These are phyloP conservation scores for Yponomeuta cagnagella DNA, from an alignment of 2,888 invertebrate genomes.

Conservation along the genomic window DNA sequence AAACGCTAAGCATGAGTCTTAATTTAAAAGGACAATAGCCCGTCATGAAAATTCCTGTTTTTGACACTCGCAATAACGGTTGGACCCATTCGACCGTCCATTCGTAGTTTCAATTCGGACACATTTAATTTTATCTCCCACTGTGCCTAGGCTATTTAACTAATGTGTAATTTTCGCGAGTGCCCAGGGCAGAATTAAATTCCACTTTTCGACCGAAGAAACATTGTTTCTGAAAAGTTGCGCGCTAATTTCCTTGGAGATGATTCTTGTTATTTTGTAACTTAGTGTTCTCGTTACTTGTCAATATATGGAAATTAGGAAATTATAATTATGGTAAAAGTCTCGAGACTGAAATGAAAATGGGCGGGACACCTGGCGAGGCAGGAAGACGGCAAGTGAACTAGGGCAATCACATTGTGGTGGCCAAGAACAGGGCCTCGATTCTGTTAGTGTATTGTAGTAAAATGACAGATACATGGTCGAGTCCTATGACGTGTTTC, in stretches of 20 bases:
- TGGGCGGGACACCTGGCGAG: no score
- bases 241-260: not conserved
- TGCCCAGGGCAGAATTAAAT: slow-evolving; percentile 2
- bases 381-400: no score
- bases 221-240: not conserved
- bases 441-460: no score
- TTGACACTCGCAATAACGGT: slow-evolving; percentile 36
- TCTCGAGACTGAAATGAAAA: no score
- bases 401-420: no score
- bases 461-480: no score
- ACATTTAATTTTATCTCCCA: slow-evolving; percentile 11
- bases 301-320: no score
- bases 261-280: not conserved
- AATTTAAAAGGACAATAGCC: slow-evolving; percentile 6
- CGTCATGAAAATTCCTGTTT: slow-evolving; percentile 22
- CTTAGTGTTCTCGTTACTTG: not conserved
- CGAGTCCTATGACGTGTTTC: no score
- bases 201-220: slow-evolving; percentile 4
- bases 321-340: no score
- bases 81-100: slow-evolving; percentile 29
- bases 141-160: slow-evolving; percentile 5
- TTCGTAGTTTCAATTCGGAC: slow-evolving; percentile 25
- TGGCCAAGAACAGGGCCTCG: no score
- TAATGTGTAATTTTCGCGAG: slow-evolving; percentile 10
- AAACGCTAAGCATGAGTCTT: not conserved